A percentile compares a stretch with the other conserved stretches of the same genome.
Evolutionary conservation across 2,113 vertebrate species (phyloP).

Genomic region (Xyrauchen texanus): DNA sequence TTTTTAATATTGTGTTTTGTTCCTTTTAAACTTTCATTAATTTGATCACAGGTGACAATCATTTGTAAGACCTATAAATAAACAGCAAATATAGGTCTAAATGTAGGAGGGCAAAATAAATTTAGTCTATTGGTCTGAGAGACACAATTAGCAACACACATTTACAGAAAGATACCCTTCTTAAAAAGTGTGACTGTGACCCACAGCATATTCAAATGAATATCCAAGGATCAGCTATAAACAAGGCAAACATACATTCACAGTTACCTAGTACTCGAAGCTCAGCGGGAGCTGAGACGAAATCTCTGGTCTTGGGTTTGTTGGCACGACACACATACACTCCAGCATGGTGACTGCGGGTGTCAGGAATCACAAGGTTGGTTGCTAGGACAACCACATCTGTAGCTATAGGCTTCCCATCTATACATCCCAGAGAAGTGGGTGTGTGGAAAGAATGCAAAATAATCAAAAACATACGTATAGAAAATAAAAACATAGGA

Average conservation of each 20-base stretch:
- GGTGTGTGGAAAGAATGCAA: slow-evolving; percentile 32
- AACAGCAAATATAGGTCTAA: no score
- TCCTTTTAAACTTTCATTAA: no score
- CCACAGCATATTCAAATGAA: background rate
- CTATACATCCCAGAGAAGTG: slow-evolving; percentile 68
- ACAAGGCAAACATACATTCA: background rate
- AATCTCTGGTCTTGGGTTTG: slow-evolving; percentile 91
- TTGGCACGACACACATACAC: slow-evolving; percentile 94
- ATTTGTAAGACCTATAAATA: no score
- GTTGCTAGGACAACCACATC: slow-evolving; percentile 90
- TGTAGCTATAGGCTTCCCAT: slow-evolving; percentile 89
- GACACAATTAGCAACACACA: no score
- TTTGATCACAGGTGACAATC: no score
- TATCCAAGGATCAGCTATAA: background rate
- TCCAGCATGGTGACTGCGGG: slow-evolving; percentile 85
- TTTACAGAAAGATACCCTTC: no score
- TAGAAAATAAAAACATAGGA: slow-evolving; percentile 11
- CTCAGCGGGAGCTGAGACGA: slow-evolving; percentile 85
- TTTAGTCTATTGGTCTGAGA: no score
- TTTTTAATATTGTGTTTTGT: no score
- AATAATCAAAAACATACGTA: slow-evolving; percentile 10
- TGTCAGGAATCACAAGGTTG: slow-evolving; percentile 88
- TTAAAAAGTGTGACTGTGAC: no score
- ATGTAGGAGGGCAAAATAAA: no score
- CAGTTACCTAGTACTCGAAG: slow-evolving; percentile 88